Conservation (phyloP, 1,140 invertebrate species). For the Sminthurinus signatus region DNA sequence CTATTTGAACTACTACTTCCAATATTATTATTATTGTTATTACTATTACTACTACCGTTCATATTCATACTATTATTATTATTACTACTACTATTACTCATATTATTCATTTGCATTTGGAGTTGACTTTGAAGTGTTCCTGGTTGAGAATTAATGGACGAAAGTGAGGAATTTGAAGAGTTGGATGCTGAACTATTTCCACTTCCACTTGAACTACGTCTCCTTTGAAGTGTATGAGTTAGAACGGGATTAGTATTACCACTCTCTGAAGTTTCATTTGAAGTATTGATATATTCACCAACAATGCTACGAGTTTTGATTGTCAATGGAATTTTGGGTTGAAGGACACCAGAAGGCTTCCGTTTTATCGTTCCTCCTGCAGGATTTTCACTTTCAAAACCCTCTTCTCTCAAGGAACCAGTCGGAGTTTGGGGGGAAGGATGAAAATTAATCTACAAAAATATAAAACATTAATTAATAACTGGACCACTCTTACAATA, state of each 20-base stretch:
- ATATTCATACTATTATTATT: neutral
- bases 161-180: slow-evolving; percentile 28
- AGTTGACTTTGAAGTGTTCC: too few species aligned
- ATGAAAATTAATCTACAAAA: neutral
- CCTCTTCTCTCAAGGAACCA: slow-evolving; percentile 58
- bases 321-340: slow-evolving; percentile 80
- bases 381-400: slow-evolving; percentile 67
- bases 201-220: slow-evolving; percentile 27
- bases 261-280: slow-evolving; percentile 22
- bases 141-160: slow-evolving; percentile 15
- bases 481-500: too few species aligned
- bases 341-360: slow-evolving; percentile 69
- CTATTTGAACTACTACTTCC: neutral
- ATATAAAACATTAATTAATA: neutral
- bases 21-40: neutral
- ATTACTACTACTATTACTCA: too few species aligned
- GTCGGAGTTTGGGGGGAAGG: slow-evolving; percentile 40
- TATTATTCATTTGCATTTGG: too few species aligned
- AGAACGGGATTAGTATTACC: slow-evolving; percentile 19
- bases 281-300: slow-evolving; percentile 41
- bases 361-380: slow-evolving; percentile 70
- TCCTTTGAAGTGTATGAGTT: slow-evolving; percentile 32
- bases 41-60: neutral
- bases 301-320: slow-evolving; percentile 70
- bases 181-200: slow-evolving; percentile 18